Evolutionary conservation across 2,888 invertebrate genomes (phyloP), one percentile per base, ranked within the genome.

Genomic region (Minunthozetes semirufus): DNA sequence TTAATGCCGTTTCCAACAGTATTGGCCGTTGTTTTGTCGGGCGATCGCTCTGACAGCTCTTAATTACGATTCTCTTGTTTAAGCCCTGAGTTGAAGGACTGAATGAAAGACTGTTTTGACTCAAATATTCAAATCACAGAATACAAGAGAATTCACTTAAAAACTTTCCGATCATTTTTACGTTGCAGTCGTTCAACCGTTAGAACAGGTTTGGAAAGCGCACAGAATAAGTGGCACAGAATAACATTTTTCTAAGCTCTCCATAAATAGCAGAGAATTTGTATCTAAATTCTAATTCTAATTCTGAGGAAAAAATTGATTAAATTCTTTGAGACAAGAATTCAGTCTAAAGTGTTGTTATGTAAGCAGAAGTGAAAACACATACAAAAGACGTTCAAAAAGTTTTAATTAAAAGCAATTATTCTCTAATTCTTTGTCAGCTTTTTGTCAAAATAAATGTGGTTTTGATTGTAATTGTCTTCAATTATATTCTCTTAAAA

Each of bases 71-170:
- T 27, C 13, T 3, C 1, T 56, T 25, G 27, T 50, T 50, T 50
- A n/a, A 22, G n/a, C n/a, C n/a, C n/a, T n/a, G n/a, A n/a, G n/a
- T n/a, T n/a, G n/a, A n/a, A n/a, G 25, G 22, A 29, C 5, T 17
- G 15, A 59, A 59, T 59, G 27, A 59, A 17, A 27, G 9, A 33
- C 33, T 33, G 8, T 8, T 27, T 13, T 0, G 17, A 27, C 13
- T 27, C 1, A 59, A 59, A 59, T 59, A 59, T 59, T 59, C 29
- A 59, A 59, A 59, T 59, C 59, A n/a, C n/a, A 27, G 8, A 59
- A 15, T 19, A 59, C 59, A 59, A 59, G 59, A 59, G 29, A 59
- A 59, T 29, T 59, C 59, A 59, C 59, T 59, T 59, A 59, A 42
- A 42, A 59, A 27, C 59, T 27, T 27, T 59, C 13, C 9, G 53